Evolutionary conservation across 2,888 invertebrate genomes (phyloP).

Genomic region (Philonicus albiceps): DNA sequence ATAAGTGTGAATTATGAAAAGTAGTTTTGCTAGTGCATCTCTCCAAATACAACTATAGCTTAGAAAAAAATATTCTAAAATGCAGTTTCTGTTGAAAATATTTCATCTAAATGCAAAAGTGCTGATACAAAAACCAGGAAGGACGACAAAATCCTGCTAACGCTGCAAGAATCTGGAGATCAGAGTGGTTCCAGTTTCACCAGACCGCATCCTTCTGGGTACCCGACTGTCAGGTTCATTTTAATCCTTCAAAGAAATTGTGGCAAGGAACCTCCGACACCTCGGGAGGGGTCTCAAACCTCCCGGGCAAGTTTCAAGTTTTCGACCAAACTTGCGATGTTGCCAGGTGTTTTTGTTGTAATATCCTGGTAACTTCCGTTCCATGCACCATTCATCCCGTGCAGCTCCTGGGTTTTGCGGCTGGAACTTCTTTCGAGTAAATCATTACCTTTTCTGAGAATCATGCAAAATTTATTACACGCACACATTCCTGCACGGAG

Average conservation of each 20-base stretch:
- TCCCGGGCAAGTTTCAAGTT: not conserved
- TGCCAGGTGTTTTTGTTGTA: slow-evolving; percentile 28
- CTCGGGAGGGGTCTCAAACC: not conserved
- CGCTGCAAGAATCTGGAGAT: not conserved
- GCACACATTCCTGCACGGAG: slow-evolving; percentile 18
- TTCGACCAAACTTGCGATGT: slow-evolving; percentile 15
- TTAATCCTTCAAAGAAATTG: slow-evolving; percentile 18
- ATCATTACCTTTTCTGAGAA: slow-evolving; percentile 19
- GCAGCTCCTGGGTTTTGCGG: slow-evolving; percentile 5
- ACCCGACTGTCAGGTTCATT: not conserved
- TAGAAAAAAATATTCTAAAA: not conserved
- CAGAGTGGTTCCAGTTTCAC: not conserved
- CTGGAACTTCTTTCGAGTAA: slow-evolving; percentile 6
- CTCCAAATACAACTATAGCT: not conserved
- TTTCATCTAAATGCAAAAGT: not conserved
- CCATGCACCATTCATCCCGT: slow-evolving; percentile 22
- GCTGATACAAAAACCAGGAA: not conserved
- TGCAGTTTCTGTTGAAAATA: not conserved
- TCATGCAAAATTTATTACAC: slow-evolving; percentile 25
- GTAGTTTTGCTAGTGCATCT: not conserved
- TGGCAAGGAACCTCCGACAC: not conserved
- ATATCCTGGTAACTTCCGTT: slow-evolving; percentile 27
- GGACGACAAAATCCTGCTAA: not conserved
- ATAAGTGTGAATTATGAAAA: not conserved
- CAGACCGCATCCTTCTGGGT: not conserved